These are phyloP conservation scores for Raphicerus campestris DNA, from an alignment of 2,113 vertebrate species.

Conservation along the genomic window DNA sequence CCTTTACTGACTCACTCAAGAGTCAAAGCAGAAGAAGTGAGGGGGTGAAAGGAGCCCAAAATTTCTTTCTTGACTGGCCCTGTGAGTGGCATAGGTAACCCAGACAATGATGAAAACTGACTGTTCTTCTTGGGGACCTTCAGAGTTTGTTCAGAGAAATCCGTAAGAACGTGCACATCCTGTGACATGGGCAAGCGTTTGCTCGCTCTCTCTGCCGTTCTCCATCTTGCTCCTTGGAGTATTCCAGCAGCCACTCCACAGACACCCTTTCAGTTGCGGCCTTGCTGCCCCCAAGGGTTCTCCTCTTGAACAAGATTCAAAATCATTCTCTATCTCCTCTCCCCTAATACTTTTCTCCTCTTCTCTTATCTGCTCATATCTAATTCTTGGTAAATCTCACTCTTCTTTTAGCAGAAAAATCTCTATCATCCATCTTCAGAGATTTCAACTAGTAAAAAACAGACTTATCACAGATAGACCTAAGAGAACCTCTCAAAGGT, in stretches of 20 bases:
- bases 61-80: not conserved
- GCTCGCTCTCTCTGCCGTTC: not conserved
- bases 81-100: not conserved
- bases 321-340: not conserved
- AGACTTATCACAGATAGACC: not conserved
- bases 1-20: not conserved
- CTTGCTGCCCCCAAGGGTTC: not conserved
- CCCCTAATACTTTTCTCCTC: not conserved
- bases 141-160: not conserved
- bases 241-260: not conserved
- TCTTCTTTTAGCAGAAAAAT: not conserved
- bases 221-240: not conserved
- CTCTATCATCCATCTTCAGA: not conserved
- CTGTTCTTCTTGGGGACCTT: not conserved
- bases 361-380: not conserved
- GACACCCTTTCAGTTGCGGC: not conserved
- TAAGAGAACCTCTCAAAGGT: not conserved
- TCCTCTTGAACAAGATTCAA: not conserved
- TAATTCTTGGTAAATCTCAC: not conserved
- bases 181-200: accelerated
- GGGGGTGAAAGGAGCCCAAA: not conserved
- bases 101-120: not conserved
- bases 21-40: not conserved
- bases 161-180: not conserved
- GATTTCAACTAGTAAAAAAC: not conserved